These are phyloP conservation scores for Nomada ferruginata DNA, from an alignment of 2,888 invertebrate species.

Conservation along the genomic window DNA sequence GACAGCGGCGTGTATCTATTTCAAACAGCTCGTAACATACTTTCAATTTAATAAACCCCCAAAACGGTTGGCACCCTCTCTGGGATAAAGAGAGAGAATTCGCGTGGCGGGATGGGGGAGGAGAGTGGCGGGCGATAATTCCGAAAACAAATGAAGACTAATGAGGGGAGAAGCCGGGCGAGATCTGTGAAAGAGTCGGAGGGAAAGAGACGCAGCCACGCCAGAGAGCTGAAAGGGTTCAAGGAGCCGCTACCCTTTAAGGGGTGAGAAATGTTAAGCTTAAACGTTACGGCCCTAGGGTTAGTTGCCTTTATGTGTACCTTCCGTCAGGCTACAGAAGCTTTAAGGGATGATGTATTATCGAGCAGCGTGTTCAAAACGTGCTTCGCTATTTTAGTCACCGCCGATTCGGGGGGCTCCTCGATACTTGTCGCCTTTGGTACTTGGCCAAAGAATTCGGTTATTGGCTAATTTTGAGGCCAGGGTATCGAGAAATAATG, in stretches of 20 bases:
- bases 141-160: slow-evolving; percentile 84
- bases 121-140: slow-evolving; percentile 82
- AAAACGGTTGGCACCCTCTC: slow-evolving; percentile 69
- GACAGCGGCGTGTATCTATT: slow-evolving; percentile 46
- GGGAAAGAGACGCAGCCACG: slow-evolving; percentile 58
- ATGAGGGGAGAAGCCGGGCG: slow-evolving; percentile 81
- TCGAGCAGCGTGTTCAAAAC: slow-evolving; percentile 79
- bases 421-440: slow-evolving; percentile 40
- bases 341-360: slow-evolving; percentile 83
- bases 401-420: slow-evolving; percentile 63
- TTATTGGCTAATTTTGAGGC: neutral
- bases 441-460: neutral
- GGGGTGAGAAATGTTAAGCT: slow-evolving; percentile 83
- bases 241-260: slow-evolving; percentile 80
- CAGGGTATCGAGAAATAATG: neutral
- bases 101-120: slow-evolving; percentile 68
- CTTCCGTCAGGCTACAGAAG: slow-evolving; percentile 67
- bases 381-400: slow-evolving; percentile 68
- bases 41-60: slow-evolving; percentile 81
- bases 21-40: slow-evolving; percentile 73
- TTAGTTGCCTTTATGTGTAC: slow-evolving; percentile 78
- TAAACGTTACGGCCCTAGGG: slow-evolving; percentile 82
- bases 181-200: slow-evolving; percentile 68
- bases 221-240: slow-evolving; percentile 79
- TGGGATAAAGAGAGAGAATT: slow-evolving; percentile 45